Base-by-base conservation (phyloP, 2,113 vertebrate genomes). In the Euleptes europaea region DNA sequence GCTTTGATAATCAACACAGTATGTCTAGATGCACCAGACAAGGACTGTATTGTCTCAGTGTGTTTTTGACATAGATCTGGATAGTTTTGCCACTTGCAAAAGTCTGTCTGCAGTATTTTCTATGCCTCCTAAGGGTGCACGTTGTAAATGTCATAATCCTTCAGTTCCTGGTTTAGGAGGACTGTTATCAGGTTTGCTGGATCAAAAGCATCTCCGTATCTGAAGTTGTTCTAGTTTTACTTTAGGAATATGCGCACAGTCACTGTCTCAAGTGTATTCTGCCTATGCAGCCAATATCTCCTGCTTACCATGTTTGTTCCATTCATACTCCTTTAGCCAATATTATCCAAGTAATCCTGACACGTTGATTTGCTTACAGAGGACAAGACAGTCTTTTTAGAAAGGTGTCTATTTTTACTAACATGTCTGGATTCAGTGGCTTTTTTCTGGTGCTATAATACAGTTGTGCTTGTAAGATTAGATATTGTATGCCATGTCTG, bases 51-150 rank as follows among this genome's bases (percentile, higher is more conserved):
- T 7, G 51, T 91, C 92, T 84, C 40, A n/a, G n/a, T n/a, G n/a
- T 3, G 28, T 80, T 79, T 0, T 79, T 0, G 80, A 21, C 9
- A 66, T 82, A 78, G 17, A 74, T 47, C 40, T 82, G 80, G 38
- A 85, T 78, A 87, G 78, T 21, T 83, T 92, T 79, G 85, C 38
- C n/a, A 23, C 5, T 86, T 42, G 54, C n/a, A 54, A 78, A 80
- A 1, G 15, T 84, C 12, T 71, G 71, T 23, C 67, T 84, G 72
- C 78, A 87, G 21, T 88, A 77, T 8, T 60, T 83, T 86, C 38
- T 21, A 72, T 38, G 38, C 70, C 38, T 49, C 31, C 26, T 26
- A 26, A 63, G 26, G 60, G 60, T 63, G 60, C 23, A 26, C 26
- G n/a, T 49, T 47, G 23, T 65, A 87, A 7, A 1, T 63, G 49